A percentile compares a stretch with the other conserved stretches of the same genome.
phyloP scores from a whole-genome alignment of 2,888 invertebrate genomes.

The Emmelina monodactyla region DNA sequence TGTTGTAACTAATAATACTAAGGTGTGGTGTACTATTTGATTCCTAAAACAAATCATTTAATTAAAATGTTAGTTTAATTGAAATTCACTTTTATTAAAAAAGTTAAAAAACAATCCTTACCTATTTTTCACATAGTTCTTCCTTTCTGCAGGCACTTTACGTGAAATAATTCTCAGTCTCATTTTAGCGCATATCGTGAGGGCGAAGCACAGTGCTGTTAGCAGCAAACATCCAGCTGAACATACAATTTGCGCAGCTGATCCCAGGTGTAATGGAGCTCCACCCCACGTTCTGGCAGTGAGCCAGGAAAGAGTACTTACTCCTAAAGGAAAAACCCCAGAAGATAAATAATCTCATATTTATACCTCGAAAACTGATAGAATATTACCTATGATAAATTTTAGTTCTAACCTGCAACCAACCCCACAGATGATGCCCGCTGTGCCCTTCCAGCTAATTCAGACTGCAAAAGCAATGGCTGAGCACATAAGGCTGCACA shows the following conservation, averaged over 20 bases:
- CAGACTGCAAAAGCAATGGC: slow-evolving; percentile 74
- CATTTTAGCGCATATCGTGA: slow-evolving; percentile 72
- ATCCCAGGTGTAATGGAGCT: slow-evolving; percentile 60
- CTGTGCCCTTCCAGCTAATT: slow-evolving; percentile 69
- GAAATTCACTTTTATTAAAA: too few species aligned
- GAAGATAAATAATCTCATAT: too few species aligned
- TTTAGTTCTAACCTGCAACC: too few species aligned
- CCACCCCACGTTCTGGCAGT: slow-evolving; percentile 73
- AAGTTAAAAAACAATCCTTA: slow-evolving; percentile 29
- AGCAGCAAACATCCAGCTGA: slow-evolving; percentile 74
- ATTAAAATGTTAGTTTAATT: too few species aligned
- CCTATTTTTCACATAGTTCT: slow-evolving; percentile 64
- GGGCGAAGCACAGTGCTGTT: slow-evolving; percentile 70
- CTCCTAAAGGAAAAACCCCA: slow-evolving; percentile 48
- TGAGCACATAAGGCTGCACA: slow-evolving; percentile 77
- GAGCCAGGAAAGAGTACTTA: slow-evolving; percentile 71
- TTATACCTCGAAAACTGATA: too few species aligned
- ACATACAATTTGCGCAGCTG: slow-evolving; percentile 70
- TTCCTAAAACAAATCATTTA: not conserved
- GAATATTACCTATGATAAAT: not conserved
- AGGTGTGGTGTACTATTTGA: not conserved
- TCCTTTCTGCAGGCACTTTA: slow-evolving; percentile 67
- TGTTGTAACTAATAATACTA: not conserved
- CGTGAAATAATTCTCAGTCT: slow-evolving; percentile 66
- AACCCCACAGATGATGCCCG: slow-evolving; percentile 73